Evolutionary conservation across 2,888 invertebrate species (phyloP), one percentile per base, ranked within the genome.

Genomic region (Eucriotettix oculatus): DNA sequence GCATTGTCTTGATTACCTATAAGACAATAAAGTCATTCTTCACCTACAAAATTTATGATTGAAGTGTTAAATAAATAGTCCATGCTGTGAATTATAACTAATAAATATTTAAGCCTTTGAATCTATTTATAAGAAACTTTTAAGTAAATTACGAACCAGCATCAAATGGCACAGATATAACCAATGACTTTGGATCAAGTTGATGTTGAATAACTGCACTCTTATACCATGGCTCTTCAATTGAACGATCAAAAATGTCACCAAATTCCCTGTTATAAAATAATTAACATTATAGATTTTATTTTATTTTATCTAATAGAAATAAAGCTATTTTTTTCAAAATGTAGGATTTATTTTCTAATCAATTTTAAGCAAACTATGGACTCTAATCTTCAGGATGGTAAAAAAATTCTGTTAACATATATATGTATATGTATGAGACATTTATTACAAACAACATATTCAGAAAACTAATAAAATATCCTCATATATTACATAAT

Each of bases 181-280:
- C 89, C 68, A 89, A 82, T 1, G 88, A 85, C 42, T 87, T 84
- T 10, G 82, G 78, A 68, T 89, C 86, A 54, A 85, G 79, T 69
- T 84, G 81, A 70, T 91, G 87, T 68, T 91, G 90, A 54, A 93
- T 78, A 9, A 94, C 89, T 0, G 94, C 92, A 64, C 89, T 86
- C 71, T 88, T 87, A 64, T 94, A 94, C 91, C 92, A 94, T 0
- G 87, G 84, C 72, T 93, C 92, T 70, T 94, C 91, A 40, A 91
- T 87, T 0, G 92, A 86, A 58, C 81, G 80, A 9, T 78, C 80
- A 69, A 90, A 84, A 56, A 79, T 72, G 67, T 90, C 87, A 11
- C 90, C 90, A 68, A 91, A 91, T 64, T 85, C 83, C 16, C 83
- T 84, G 69, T 10, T 72, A 71, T 55, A 54, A 52, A 54, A 52